phyloP scores from a whole-genome alignment of 2,888 invertebrate genomes.

The Campoplex capitator region DNA sequence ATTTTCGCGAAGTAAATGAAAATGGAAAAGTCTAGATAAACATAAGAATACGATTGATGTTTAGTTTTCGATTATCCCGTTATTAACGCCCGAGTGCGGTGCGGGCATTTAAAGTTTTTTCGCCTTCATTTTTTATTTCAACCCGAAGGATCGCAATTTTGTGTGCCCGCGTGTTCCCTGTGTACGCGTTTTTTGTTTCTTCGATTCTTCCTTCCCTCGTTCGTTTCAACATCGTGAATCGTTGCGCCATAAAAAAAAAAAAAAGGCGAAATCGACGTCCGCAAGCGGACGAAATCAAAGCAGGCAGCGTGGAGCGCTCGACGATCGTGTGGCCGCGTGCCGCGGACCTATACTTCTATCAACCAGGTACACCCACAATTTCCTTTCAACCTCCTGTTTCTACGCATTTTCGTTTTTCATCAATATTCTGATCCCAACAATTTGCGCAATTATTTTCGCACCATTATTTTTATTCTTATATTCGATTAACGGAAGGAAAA shows the following conservation, averaged over 20 bases:
- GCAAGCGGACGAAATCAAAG: constrained; percentile 81
- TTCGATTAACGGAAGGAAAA: constrained; percentile 12
- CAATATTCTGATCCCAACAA: not conserved
- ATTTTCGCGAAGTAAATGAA: not conserved
- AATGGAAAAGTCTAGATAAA: constrained; percentile 25
- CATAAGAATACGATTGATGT: constrained; percentile 32
- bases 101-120: constrained; percentile 35
- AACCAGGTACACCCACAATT: constrained; percentile 78
- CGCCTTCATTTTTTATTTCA: not conserved
- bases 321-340: constrained; percentile 83
- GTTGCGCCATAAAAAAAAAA: constrained; percentile 10
- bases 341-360: constrained; percentile 83
- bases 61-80: constrained; percentile 24
- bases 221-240: not conserved
- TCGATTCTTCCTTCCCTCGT: constrained; percentile 14
- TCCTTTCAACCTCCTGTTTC: not conserved
- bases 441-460: not conserved
- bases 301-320: constrained; percentile 84
- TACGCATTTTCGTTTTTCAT: not conserved
- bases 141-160: constrained; percentile 9
- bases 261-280: constrained; percentile 72
- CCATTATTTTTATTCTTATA: not conserved
- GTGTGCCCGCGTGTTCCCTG: constrained; percentile 31
- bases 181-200: constrained; percentile 24
- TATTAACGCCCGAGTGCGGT: constrained; percentile 48